Base-by-base conservation (phyloP, 1,140 invertebrate species). In the Radopholus similis region DNA sequence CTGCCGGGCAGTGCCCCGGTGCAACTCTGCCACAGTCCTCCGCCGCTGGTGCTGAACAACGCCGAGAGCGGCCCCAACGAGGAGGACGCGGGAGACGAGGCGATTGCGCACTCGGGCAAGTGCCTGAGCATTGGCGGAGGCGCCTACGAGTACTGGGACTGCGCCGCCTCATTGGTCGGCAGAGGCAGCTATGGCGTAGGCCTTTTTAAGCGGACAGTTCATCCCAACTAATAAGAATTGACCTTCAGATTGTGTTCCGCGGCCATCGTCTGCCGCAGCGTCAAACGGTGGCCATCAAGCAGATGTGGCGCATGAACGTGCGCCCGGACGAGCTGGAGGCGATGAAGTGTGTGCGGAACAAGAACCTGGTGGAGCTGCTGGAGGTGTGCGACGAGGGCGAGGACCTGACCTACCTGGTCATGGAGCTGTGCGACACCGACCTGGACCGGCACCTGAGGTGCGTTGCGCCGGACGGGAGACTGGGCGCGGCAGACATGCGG, bases 371-470 rank as follows among this genome's bases (percentile, higher is more conserved):
- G 28, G 53, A 49, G 3, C 60, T 80, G 11, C 34, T 80, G 21
- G 76, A 81, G 38, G 78, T 80, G 58, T 80, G 77, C 54, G 65
- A 62, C 28, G 76, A 74, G 21, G 70, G 67, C 4, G 35, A 26
- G 5, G 42, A 54, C 5, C 53, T 57, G 21, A 80, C 77, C 21
- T 81, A 78, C 58, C 32, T 80, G 9, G 60, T 80, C 13, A 80
- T 80, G 78, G 78, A 80, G 49, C 57, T 79, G 2, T 75, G 71
- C 23, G 69, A 81, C 55, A 68, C 64, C 26, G 78, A 80, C 64
- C 58, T 80, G 15, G 79, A 80, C 38, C 40, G 67, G 23, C 70
- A 77, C 47, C 64, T 80, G 56, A 40, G n/a, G 26, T n/a, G n/a
- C n/a, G 21, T 47, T 3, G 40, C 71, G n/a, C 15, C 66, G 11